Percentiles rank a stretch among this genome's conserved stretches.
Conservation (phyloP, 2,797 vertebrate species). For the Trachops cirrhosus region DNA sequence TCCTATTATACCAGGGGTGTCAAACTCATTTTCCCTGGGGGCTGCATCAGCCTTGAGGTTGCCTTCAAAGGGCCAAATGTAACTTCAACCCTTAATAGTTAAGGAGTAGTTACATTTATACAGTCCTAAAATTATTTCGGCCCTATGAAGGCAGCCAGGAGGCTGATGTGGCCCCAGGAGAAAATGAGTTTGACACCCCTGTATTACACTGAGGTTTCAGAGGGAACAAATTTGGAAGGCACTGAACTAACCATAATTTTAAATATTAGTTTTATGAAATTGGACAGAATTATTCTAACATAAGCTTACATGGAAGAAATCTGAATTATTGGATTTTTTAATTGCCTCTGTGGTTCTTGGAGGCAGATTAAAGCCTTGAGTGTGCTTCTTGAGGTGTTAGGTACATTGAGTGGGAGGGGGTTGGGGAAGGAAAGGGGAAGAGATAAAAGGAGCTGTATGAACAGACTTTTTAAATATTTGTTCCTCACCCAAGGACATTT, state of each 20-base stretch:
- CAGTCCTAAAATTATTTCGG: too few relatives aligned
- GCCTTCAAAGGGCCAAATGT: too few relatives aligned
- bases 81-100: too few relatives aligned
- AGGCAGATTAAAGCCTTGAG: not conserved
- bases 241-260: not conserved
- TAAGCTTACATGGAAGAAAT: not conserved
- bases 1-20: too few relatives aligned
- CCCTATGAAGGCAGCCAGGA: too few relatives aligned
- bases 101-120: too few relatives aligned
- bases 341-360: not conserved
- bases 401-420: not conserved
- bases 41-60: too few relatives aligned
- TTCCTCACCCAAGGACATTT: too few relatives aligned
- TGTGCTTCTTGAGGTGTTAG: not conserved
- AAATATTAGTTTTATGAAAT: not conserved
- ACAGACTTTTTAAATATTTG: not conserved
- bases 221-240: slow-evolving; percentile 3
- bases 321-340: not conserved
- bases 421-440: too few relatives aligned
- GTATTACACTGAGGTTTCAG: not conserved
- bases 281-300: not conserved
- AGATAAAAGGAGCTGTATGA: not conserved
- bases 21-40: too few relatives aligned
- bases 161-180: too few relatives aligned
- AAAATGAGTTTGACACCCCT: not conserved